Base-by-base conservation (phyloP, 2,113 vertebrate genomes). In the Neomonachus schauinslandi region DNA sequence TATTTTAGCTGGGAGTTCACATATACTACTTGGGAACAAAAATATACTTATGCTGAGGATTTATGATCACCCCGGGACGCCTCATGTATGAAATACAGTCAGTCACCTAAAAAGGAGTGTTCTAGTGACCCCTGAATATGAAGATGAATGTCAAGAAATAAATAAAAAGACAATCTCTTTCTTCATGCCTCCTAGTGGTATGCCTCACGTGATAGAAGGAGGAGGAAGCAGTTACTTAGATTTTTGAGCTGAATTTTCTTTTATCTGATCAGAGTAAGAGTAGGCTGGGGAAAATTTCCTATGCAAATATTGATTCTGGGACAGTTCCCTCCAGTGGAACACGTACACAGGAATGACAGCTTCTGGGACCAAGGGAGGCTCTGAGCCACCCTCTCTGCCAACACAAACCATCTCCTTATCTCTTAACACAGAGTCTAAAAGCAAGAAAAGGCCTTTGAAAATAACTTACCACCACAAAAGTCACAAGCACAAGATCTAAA, bases 261-360 rank as follows among this genome's bases (percentile, higher is more conserved):
- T 97, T 96, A 97, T 97, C 96, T 96, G 90, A 95, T 96, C 95
- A 98, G 46, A 91, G 69, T 96, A 95, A 97, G 94, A 87, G 92
- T 96, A 94, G 89, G 96, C 67, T 95, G 80, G 89, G 76, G 97
- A 97, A 98, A 92, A 59, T 93, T 98, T 98, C 92, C 63, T 97
- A 96, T 39, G 15, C 69, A 61, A 98, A 93, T 96, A 97, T 97
- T 98, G 97, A 96, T 98, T 98, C 96, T 98, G 97, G 97, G 97
- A 97, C 5, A 2, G 74, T 93, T 98, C 94, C 95, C 84, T 97
- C 77, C 95, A 97, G 79, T 15, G 53, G 69, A 86, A 95, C 90
- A 92, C 26, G 69, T 83, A 97, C 83, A 63, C 61, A 96, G 94
- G 81, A 97, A 98, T 95, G 93, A 89, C 96, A 94, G 97, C 93